phyloP scores from a whole-genome alignment of 2,888 invertebrate species.

The Stenchaetothrips biformis region DNA sequence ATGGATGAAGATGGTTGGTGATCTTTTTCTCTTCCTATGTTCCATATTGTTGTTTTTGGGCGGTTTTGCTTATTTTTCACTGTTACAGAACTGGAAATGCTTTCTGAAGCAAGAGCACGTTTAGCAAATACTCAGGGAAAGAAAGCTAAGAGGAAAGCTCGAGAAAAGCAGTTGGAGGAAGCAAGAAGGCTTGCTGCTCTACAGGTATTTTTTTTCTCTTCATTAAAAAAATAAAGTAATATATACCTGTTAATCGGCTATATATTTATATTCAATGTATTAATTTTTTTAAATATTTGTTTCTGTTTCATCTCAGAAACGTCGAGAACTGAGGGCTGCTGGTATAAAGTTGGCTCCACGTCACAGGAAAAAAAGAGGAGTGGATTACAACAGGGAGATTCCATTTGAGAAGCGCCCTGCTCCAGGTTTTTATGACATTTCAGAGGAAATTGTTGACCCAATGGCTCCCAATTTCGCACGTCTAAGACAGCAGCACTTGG shows the following conservation, averaged over 20 bases:
- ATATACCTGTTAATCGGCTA: neutral
- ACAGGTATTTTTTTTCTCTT: slow-evolving; percentile 51
- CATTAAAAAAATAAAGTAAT: neutral
- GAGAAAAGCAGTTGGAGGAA: slow-evolving; percentile 98
- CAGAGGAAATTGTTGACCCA: slow-evolving; percentile 81
- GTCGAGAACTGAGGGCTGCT: slow-evolving; percentile 94
- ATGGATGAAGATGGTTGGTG: slow-evolving; percentile 96
- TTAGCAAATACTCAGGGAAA: slow-evolving; percentile 97
- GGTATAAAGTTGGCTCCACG: slow-evolving; percentile 65
- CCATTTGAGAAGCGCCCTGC: slow-evolving; percentile 95
- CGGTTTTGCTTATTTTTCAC: slow-evolving; percentile 1
- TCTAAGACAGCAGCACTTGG: slow-evolving; percentile 85
- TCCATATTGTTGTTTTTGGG: neutral
- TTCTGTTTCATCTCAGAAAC: slow-evolving; percentile 53
- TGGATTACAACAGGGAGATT: slow-evolving; percentile 95
- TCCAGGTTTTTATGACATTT: slow-evolving; percentile 91
- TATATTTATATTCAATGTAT: slow-evolving; percentile 27
- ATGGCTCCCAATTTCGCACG: slow-evolving; percentile 84
- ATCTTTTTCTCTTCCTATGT: slow-evolving; percentile 14
- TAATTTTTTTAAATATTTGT: neutral
- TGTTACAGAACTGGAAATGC: slow-evolving; percentile 87
- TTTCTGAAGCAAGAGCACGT: slow-evolving; percentile 96
- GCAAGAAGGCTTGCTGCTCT: slow-evolving; percentile 92
- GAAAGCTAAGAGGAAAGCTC: slow-evolving; percentile 87
- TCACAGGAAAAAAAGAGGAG: slow-evolving; percentile 75